These are phyloP conservation scores for Paedocypris sp. DNA, from an alignment of 2,113 vertebrate genomes.

Conservation along the genomic window DNA sequence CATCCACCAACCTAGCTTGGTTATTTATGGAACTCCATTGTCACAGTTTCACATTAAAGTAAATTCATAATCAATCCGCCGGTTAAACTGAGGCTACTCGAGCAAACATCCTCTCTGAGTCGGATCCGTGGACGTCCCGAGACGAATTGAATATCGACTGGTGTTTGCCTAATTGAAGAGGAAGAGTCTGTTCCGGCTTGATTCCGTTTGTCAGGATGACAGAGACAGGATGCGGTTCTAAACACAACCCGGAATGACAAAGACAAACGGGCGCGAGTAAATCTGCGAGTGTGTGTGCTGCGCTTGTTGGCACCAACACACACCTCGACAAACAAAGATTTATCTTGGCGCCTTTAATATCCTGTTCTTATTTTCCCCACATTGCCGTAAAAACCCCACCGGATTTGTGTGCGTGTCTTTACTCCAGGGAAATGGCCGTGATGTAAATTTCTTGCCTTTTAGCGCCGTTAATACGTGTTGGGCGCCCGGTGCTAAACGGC, in stretches of 20 bases:
- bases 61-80: no score
- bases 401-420: neutral
- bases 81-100: no score
- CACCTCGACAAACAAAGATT: neutral
- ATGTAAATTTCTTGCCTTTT: neutral
- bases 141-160: neutral
- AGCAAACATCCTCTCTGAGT: neutral
- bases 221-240: constrained; percentile 4
- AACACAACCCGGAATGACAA: neutral
- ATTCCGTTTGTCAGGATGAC: constrained; percentile 23
- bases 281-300: neutral
- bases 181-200: constrained; percentile 15
- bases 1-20: no score
- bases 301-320: neutral
- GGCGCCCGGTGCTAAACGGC: neutral
- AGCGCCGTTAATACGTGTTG: neutral
- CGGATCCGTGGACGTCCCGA: neutral
- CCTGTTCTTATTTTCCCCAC: neutral
- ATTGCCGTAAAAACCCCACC: neutral
- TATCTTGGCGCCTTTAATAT: constrained; percentile 4
- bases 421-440: neutral
- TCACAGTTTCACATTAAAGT: no score
- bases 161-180: constrained; percentile 18
- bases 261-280: neutral
- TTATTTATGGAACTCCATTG: no score